These are phyloP conservation scores for Archivesica marissinica DNA, from an alignment of 1,140 invertebrate species.

Conservation along the genomic window DNA sequence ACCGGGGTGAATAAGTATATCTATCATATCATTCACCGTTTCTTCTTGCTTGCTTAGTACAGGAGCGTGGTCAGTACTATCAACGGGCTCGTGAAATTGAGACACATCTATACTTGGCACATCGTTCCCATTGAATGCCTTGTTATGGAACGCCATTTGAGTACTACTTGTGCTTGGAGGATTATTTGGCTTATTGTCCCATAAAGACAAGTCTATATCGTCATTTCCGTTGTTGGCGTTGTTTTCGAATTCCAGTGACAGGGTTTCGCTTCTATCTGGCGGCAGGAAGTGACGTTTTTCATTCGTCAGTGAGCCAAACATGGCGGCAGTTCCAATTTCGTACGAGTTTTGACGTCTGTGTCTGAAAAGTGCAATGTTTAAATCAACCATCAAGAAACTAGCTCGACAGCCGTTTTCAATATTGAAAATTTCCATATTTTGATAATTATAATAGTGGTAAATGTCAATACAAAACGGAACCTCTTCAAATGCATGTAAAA, in stretches of 20 bases:
- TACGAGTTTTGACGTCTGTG: background rate
- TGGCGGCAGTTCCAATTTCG: background rate
- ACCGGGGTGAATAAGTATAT: slow-evolving; percentile 1
- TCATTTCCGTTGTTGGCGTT: background rate
- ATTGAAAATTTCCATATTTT: too few species aligned
- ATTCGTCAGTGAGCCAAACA: background rate
- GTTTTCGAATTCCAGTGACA: background rate
- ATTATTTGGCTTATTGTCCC: background rate
- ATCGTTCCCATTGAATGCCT: background rate
- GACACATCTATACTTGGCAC: background rate
- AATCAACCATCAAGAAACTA: background rate
- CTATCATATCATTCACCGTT: slow-evolving; percentile 27
- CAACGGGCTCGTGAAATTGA: background rate
- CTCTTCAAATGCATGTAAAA: too few species aligned
- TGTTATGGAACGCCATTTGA: background rate
- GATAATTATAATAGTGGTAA: too few species aligned
- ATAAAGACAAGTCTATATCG: background rate
- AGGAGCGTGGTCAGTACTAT: background rate
- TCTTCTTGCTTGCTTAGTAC: background rate
- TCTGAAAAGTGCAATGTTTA: background rate
- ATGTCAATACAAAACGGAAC: too few species aligned
- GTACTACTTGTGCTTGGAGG: background rate
- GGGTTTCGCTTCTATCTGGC: background rate
- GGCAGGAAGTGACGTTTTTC: slow-evolving; percentile 4
- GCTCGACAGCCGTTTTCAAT: too few species aligned